Evolutionary conservation across 2,888 invertebrate genomes (phyloP), one percentile per base, ranked within the genome.

Genomic region (Agonum fuliginosum): DNA sequence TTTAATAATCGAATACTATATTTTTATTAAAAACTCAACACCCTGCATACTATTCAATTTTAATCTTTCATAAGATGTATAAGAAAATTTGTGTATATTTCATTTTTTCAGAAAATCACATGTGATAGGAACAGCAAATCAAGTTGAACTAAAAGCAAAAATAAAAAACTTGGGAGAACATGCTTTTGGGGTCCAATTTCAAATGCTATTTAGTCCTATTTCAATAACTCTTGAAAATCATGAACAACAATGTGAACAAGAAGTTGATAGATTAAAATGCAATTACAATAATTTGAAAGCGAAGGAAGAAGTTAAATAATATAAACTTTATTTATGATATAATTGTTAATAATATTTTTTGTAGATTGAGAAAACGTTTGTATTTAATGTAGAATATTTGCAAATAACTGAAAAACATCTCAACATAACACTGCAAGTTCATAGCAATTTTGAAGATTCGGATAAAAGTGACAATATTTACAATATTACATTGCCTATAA

Each of bases 141-240:
- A 41, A 24, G 0, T 74, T 4, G 17, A 46, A 34, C n/a, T 70
- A 30, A 30, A 22, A 10, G 54, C 48, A 17, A 8, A 3, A 22
- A 65, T 73, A 24, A 43, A 46, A 17, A 78, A 78, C 41, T 37
- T n/a, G 6, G 74, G 58, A 10, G 65, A 70, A 77, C 72, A 72
- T 71, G 41, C 65, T 17, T 75, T 72, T 75, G 65, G 12, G 12
- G 19, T 12, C 3, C 20, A 41, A 41, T 20, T 67, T 8, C n/a
- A 8, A 8, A 37, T 67, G 12, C n/a, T 41, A 12, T 2, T 41
- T 1, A 12, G 1, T 12, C 20, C 67, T 1, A 19, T 62, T 17
- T 10, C 17, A 37, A 19, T 37, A 14, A 30, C 1, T 17, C 3
- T 2, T 30, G 14, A 27, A 62, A 17, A 17, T 12, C 10, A 48